A percentile compares a stretch with the other conserved stretches of the same genome.
These are phyloP conservation scores for Diorhabda elongata DNA, from an alignment of 1,140 invertebrate genomes.

Conservation along the genomic window DNA sequence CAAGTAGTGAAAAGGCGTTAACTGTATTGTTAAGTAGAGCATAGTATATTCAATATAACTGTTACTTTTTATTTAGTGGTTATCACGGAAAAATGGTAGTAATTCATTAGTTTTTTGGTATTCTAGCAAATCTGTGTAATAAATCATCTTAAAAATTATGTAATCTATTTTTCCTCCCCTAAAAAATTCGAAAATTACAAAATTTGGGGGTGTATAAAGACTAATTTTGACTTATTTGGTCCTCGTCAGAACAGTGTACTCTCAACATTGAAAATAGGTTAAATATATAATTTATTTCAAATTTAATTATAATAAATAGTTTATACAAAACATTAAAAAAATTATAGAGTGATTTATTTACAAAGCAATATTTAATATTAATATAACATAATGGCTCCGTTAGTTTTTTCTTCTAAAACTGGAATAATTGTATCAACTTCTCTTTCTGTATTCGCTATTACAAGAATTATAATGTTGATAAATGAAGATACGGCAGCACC, in stretches of 20 bases:
- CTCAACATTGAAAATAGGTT: no score
- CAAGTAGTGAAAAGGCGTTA: conserved; percentile 11
- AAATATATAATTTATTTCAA: no score
- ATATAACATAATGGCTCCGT: conserved; percentile 81
- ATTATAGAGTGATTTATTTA: no score
- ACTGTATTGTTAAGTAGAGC: not conserved
- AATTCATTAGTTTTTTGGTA: conserved; percentile 6
- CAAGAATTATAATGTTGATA: conserved; percentile 70
- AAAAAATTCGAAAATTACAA: no score
- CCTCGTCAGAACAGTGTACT: no score
- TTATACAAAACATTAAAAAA: no score
- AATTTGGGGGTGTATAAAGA: no score
- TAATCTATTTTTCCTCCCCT: no score
- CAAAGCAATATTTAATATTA: conserved; percentile 43
- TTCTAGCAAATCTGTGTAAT: no score
- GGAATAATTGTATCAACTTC: conserved; percentile 62
- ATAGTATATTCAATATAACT: conserved; percentile 2
- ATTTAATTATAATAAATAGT: no score
- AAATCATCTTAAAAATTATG: no score
- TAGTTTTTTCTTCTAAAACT: conserved; percentile 74
- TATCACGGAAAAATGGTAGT: conserved; percentile 12
- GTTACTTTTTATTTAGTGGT: conserved; percentile 8
- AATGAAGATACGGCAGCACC: conserved; percentile 66
- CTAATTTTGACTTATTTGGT: no score
- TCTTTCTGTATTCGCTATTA: conserved; percentile 65